A percentile compares a stretch with the other conserved stretches of the same genome.
phyloP scores from a whole-genome alignment of 2,797 vertebrate species.

The Eremophila alpestris region DNA sequence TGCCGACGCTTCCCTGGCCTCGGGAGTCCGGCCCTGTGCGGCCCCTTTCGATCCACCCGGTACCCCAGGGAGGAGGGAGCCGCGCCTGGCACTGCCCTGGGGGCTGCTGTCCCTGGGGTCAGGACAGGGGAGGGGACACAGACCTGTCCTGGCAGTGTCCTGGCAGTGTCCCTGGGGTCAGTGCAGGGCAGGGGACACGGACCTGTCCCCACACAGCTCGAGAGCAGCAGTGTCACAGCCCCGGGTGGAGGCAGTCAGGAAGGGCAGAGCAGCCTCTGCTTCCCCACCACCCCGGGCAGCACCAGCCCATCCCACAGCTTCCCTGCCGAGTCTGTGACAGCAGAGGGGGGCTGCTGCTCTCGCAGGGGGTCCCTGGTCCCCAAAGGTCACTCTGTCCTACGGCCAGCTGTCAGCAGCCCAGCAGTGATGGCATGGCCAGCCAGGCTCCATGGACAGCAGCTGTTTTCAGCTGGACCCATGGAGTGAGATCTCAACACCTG shows the following conservation, averaged over 20 bases:
- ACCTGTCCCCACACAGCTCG: accelerated
- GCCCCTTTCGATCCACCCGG: too few relatives aligned
- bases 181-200: accelerated
- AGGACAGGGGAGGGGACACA: too few relatives aligned
- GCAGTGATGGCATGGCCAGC: accelerated
- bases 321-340: background rate
- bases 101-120: too few relatives aligned
- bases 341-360: background rate
- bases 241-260: accelerated
- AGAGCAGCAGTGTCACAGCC: background rate
- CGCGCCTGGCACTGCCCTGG: background rate
- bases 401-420: background rate
- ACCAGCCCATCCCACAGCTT: background rate
- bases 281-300: accelerated
- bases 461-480: background rate
- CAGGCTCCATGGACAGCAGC: accelerated
- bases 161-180: background rate
- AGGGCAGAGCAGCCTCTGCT: background rate
- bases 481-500: accelerated
- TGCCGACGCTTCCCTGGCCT: background rate
- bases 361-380: accelerated
- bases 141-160: too few relatives aligned
- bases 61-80: accelerated
- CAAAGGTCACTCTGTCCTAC: background rate
- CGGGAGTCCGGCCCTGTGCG: accelerated